These are phyloP conservation scores for Orthosia gothica DNA, from an alignment of 2,888 invertebrate genomes.

Conservation along the genomic window DNA sequence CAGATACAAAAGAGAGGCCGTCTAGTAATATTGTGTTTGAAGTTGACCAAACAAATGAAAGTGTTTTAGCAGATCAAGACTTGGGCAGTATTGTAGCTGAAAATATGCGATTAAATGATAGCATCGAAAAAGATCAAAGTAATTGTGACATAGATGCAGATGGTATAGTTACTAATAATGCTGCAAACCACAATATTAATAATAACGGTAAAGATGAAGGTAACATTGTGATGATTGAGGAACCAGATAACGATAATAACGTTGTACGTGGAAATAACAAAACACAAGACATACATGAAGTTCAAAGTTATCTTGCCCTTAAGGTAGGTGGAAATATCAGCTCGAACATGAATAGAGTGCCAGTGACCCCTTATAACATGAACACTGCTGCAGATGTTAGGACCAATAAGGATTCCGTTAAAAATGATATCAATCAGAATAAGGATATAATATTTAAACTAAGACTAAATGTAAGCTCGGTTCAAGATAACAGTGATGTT, in stretches of 20 bases:
- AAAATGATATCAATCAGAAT: not conserved
- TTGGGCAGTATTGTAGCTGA: not conserved
- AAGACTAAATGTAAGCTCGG: not conserved
- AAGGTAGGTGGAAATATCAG: not conserved
- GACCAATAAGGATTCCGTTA: not conserved
- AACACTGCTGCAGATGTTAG: not conserved
- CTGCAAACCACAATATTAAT: too few relatives aligned
- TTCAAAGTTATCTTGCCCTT: not conserved
- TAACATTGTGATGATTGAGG: not conserved
- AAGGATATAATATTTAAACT: not conserved
- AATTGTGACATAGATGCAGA: not conserved
- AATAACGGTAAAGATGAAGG: not conserved
- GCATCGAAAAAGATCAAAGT: constrained; percentile 19
- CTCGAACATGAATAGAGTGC: not conserved
- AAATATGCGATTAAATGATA: constrained; percentile 10
- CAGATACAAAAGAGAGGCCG: not conserved
- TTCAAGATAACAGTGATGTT: constrained; percentile 1
- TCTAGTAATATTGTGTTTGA: not conserved
- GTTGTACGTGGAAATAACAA: not conserved
- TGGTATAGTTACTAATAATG: not conserved
- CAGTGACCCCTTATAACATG: not conserved
- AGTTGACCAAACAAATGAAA: not conserved
- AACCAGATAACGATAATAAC: not conserved
- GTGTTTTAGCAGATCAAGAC: not conserved
- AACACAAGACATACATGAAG: constrained; percentile 1